Evolutionary conservation across 2,797 vertebrate genomes (phyloP), one percentile per base, ranked within the genome.

Genomic region (Tadarida brasiliensis): DNA sequence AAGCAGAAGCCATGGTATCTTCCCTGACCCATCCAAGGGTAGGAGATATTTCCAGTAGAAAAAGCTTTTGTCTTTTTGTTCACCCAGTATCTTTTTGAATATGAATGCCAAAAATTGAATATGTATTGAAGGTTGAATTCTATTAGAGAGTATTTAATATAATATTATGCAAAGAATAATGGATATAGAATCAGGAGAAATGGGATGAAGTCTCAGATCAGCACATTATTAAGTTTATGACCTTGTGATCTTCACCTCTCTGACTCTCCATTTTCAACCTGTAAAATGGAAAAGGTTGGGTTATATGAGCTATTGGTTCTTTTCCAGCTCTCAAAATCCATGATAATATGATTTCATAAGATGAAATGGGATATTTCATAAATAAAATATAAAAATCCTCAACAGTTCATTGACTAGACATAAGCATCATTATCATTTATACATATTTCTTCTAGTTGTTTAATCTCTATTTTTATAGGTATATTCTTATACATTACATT

Each of bases 21-120:
- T 99, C 97, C 99, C 99, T 14, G 99, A 99, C 97, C 99, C 99
- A 82, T 98, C 99, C 95, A 99, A 99, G 99, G 99, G 99, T 99
- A 99, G 97, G 99, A 98, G 80, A 92, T 35, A 44, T 85, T 97
- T 94, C 70, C 95, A 83, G 9, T 89, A 67, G 12, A 96, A 82
- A 94, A 65, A 70, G n/a, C 6, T 92, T 96, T 71, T 78, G 88
- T 85, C 87, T 10, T 1, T 61, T 92, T 96, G 33, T 89, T 96
- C 47, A 14, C 70, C 94, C 54, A 81, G 14, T 92, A 61, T 59
- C 61, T 63, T 87, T 47, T 91, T 19, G 1, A 39, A 10, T 65
- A 28, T 54, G 67, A 63, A 44, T 90, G 15, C 0, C 19, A 0
- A 78, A 12, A 15, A 49, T 56, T 49, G 61, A 90, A 51, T 39